Conservation (phyloP, 2,797 vertebrate genomes). For the Crypturellus tataupa region DNA sequence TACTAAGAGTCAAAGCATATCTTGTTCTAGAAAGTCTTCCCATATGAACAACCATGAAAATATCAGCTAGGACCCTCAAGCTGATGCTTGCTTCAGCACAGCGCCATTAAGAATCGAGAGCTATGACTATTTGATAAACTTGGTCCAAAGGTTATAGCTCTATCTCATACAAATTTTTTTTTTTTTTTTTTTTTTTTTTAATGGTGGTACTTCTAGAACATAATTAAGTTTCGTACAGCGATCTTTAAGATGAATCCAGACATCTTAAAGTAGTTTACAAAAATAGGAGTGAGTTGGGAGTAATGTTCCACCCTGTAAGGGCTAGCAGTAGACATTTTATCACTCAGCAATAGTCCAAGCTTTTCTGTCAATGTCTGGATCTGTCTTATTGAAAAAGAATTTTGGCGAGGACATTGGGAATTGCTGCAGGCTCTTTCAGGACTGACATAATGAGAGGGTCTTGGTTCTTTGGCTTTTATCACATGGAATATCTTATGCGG, state of each 20-base stretch:
- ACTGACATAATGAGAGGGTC: conserved; percentile 19
- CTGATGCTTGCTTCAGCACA: background rate
- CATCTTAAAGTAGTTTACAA: conserved; percentile 10
- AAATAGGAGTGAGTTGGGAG: conserved; percentile 26
- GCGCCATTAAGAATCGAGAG: background rate
- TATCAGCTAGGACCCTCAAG: conserved; percentile 1
- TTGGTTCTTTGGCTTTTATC: conserved; percentile 17
- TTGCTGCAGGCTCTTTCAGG: conserved; percentile 19
- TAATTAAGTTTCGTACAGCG: background rate
- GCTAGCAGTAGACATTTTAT: conserved; percentile 44
- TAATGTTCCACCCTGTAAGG: conserved; percentile 37
- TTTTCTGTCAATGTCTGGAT: conserved; percentile 49
- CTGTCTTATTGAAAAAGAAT: conserved; percentile 52
- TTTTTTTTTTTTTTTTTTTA: background rate
- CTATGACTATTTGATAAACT: background rate
- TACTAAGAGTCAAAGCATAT: background rate
- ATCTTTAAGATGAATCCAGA: background rate
- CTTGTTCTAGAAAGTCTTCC: background rate
- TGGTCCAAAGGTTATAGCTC: background rate
- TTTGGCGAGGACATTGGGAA: conserved; percentile 38
- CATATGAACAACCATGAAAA: background rate
- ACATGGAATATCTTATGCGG: background rate
- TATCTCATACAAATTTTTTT: background rate
- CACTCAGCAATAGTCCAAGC: conserved; percentile 50
- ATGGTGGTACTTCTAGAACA: background rate